phyloP scores from a whole-genome alignment of 2,797 vertebrate genomes.

The Molossus molossus region DNA sequence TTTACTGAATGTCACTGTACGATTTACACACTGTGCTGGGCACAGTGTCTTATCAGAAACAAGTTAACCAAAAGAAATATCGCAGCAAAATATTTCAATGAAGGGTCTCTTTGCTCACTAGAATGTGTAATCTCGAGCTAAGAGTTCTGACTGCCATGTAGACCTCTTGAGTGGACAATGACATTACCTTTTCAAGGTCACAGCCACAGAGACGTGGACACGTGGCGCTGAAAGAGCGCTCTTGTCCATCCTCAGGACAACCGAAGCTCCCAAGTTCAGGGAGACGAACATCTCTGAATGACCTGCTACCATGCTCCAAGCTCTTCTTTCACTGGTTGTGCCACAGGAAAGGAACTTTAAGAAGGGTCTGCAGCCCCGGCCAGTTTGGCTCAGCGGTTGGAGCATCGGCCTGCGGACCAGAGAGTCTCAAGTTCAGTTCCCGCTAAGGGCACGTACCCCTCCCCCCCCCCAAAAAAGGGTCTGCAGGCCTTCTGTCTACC shows the following conservation, averaged over 20 bases:
- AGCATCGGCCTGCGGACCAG: too few relatives aligned
- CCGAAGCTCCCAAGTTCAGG: neutral
- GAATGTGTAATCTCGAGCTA: neutral
- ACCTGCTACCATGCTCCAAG: neutral
- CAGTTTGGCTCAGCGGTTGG: too few relatives aligned
- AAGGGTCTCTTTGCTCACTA: neutral
- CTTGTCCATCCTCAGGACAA: neutral
- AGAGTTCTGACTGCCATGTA: neutral
- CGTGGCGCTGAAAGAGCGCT: neutral
- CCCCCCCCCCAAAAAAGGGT: neutral
- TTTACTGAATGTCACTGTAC: neutral
- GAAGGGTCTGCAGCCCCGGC: neutral
- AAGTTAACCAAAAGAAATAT: conserved; percentile 22
- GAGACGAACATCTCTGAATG: neutral
- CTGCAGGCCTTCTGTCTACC: neutral
- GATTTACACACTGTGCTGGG: neutral
- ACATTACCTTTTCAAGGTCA: neutral
- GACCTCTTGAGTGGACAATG: neutral
- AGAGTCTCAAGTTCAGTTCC: too few relatives aligned
- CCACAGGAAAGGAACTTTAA: neutral
- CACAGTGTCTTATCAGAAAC: neutral
- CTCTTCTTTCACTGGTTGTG: neutral
- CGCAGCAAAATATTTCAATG: neutral
- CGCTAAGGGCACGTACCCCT: too few relatives aligned
- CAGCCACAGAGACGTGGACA: neutral